phyloP scores from a whole-genome alignment of 2,113 vertebrate species.

The Bettongia penicillata region DNA sequence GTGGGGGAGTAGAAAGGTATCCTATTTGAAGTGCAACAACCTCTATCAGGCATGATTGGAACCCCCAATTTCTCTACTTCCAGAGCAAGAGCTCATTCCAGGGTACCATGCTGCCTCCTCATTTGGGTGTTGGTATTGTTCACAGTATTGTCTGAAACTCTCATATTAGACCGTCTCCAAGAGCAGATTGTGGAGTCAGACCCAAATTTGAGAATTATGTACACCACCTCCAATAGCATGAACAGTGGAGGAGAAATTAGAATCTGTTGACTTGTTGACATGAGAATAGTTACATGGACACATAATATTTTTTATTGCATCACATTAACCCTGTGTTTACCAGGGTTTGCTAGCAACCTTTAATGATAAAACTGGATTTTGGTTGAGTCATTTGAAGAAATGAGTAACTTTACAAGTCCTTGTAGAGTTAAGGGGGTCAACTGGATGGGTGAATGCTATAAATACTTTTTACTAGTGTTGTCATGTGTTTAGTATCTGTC shows the following conservation, averaged over 20 bases:
- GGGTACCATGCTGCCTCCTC: too few species aligned
- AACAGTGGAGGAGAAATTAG: not conserved
- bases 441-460: not conserved
- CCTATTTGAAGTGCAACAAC: too few species aligned
- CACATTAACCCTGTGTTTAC: not conserved
- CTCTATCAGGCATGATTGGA: too few species aligned
- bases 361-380: not conserved
- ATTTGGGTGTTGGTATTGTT: too few species aligned
- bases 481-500: not conserved
- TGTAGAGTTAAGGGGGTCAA: not conserved
- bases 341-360: not conserved
- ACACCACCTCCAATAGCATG: not conserved
- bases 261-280: not conserved
- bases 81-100: too few species aligned
- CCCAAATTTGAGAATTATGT: not conserved
- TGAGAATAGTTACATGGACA: not conserved
- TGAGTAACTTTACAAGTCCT: not conserved
- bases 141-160: too few species aligned
- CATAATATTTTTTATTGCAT: not conserved
- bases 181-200: not conserved
- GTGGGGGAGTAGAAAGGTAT: too few species aligned
- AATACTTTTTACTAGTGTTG: not conserved
- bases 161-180: too few species aligned
- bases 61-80: too few species aligned
- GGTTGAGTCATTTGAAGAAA: not conserved